phyloP scores from a whole-genome alignment of 2,797 vertebrate genomes.

The Spheniscus humboldti region DNA sequence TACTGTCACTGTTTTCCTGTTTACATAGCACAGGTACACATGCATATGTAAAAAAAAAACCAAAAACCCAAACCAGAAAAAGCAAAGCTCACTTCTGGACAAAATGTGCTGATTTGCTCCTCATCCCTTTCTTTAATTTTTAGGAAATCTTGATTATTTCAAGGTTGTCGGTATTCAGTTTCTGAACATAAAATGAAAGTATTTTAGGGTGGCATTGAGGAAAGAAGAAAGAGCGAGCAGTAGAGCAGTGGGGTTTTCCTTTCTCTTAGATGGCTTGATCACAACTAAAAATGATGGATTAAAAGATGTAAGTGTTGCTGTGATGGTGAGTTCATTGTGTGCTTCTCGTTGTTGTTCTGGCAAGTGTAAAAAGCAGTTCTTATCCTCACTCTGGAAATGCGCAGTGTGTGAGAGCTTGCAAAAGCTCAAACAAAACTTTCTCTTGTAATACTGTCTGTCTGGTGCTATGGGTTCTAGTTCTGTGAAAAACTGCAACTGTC shows the following conservation, averaged over 20 bases:
- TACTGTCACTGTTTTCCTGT: background rate
- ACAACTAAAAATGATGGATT: background rate
- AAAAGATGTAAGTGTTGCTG: background rate
- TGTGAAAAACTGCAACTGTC: background rate
- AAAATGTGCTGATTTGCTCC: background rate
- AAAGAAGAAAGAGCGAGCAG: background rate
- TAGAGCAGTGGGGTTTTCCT: background rate
- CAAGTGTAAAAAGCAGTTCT: background rate
- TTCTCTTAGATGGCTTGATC: background rate
- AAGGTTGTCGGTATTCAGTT: background rate
- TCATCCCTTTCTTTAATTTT: background rate
- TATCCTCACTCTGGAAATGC: fast-evolving
- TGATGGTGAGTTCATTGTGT: no score
- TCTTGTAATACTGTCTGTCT: no score
- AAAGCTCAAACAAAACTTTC: background rate
- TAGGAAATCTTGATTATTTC: background rate
- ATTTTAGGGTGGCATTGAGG: background rate
- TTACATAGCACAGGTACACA: background rate
- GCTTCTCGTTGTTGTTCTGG: background rate
- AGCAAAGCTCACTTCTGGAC: background rate
- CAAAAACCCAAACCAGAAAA: background rate
- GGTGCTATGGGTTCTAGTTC: background rate
- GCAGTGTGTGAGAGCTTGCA: no score
- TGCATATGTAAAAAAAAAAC: fast-evolving
- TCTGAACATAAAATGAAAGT: background rate